phyloP scores from a whole-genome alignment of 1,140 invertebrate species.

The Habropoda laboriosa region DNA sequence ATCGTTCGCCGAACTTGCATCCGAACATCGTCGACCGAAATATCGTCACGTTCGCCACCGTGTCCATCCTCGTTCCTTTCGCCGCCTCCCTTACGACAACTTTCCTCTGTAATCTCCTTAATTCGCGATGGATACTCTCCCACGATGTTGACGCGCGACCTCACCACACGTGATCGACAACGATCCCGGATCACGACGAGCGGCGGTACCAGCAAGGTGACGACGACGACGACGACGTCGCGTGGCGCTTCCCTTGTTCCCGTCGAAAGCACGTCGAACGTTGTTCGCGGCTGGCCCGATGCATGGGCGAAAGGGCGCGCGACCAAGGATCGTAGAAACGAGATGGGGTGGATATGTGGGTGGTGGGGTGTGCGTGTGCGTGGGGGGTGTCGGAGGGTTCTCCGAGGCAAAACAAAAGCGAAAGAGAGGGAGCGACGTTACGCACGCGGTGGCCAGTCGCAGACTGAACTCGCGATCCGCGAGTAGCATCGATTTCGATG shows the following conservation, averaged over 20 bases:
- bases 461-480: slow-evolving; percentile 71
- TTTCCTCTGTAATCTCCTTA: too few species aligned
- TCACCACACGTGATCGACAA: slow-evolving; percentile 21
- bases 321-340: background rate
- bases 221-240: background rate
- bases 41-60: slow-evolving; percentile 24
- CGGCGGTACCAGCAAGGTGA: too few species aligned
- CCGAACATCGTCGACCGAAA: background rate
- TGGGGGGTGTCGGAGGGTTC: background rate
- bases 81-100: too few species aligned
- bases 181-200: background rate
- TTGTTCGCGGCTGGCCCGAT: too few species aligned
- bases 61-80: slow-evolving; percentile 24
- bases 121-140: too few species aligned
- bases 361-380: too few species aligned
- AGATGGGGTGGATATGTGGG: too few species aligned
- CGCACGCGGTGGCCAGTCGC: slow-evolving; percentile 69
- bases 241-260: too few species aligned
- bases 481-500: slow-evolving; percentile 73
- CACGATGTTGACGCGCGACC: too few species aligned
- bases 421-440: slow-evolving; percentile 55
- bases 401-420: background rate
- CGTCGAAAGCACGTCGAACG: background rate
- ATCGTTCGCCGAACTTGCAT: slow-evolving; percentile 34
- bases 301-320: background rate